A percentile compares a stretch with the other conserved stretches of the same genome.
phyloP scores from a whole-genome alignment of 2,888 invertebrate genomes.

The Hypomecis atomaria region DNA sequence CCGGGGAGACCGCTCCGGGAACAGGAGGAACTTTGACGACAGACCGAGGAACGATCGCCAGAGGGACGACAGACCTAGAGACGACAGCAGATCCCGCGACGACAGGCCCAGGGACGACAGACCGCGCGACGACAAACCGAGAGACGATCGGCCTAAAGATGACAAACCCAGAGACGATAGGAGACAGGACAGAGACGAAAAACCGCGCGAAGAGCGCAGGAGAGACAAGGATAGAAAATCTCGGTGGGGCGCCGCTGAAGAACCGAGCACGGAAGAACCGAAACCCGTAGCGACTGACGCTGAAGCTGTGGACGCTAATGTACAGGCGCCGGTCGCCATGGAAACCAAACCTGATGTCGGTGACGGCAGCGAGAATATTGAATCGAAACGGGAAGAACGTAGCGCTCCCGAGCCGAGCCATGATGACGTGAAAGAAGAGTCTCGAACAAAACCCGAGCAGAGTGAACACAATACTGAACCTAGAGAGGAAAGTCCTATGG shows the following conservation, averaged over 20 bases:
- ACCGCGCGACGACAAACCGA: conserved; percentile 34
- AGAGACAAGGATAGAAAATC: conserved; percentile 76
- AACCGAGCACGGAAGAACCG: conserved; percentile 33
- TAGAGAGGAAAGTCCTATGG: not conserved
- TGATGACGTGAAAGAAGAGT: not conserved
- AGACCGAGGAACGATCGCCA: conserved; percentile 22
- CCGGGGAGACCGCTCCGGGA: conserved; percentile 25
- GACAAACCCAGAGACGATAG: conserved; percentile 12
- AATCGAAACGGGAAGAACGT: not conserved
- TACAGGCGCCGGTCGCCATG: not conserved
- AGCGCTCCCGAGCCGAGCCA: not conserved
- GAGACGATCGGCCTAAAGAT: conserved; percentile 32
- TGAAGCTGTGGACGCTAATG: not conserved
- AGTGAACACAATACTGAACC: not conserved
- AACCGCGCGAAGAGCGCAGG: conserved; percentile 40
- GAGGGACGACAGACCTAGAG: conserved; percentile 28
- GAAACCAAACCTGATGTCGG: not conserved
- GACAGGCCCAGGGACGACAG: conserved; percentile 29
- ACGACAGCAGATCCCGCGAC: conserved; percentile 34
- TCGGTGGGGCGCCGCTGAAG: conserved; percentile 75
- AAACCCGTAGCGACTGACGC: not conserved
- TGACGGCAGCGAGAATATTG: conserved; percentile 2
- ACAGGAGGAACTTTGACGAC: conserved; percentile 20
- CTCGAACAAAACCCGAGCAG: not conserved
- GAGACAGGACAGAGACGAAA: not conserved